phyloP scores from a whole-genome alignment of 2,888 invertebrate species.

The Muschampia plurimacula region DNA sequence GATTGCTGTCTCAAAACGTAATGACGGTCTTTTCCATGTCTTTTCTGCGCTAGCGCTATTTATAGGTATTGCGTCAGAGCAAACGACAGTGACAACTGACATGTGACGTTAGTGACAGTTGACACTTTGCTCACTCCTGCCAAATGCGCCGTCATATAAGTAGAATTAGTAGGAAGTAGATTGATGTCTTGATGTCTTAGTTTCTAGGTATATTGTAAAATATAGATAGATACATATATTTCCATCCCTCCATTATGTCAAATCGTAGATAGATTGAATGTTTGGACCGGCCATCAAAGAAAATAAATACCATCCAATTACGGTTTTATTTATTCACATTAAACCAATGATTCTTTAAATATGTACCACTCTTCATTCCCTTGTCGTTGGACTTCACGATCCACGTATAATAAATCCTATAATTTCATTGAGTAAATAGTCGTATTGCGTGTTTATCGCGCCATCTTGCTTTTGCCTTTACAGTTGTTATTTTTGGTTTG shows the following conservation, averaged over 20 bases:
- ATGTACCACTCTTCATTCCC: conserved; percentile 4
- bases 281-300: neutral
- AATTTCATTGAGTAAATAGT: conserved; percentile 29
- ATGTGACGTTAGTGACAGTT: too few relatives aligned
- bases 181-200: accelerated
- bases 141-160: too few relatives aligned
- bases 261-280: neutral
- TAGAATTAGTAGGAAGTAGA: too few relatives aligned
- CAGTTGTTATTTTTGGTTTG: conserved; percentile 9
- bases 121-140: too few relatives aligned
- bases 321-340: neutral
- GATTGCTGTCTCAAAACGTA: too few relatives aligned
- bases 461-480: conserved; percentile 18
- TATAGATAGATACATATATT: too few relatives aligned
- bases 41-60: too few relatives aligned
- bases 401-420: neutral
- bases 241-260: neutral
- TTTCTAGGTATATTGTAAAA: too few relatives aligned
- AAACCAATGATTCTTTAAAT: conserved; percentile 6
- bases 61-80: too few relatives aligned
- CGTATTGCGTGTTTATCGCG: conserved; percentile 33
- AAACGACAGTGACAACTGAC: too few relatives aligned
- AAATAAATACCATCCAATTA: too few relatives aligned
- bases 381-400: neutral
- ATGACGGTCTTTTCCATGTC: too few relatives aligned